Percentiles rank a stretch among this genome's conserved stretches.
Evolutionary conservation across 2,113 vertebrate species (phyloP).

Genomic region (Chelonoidis abingdonii): DNA sequence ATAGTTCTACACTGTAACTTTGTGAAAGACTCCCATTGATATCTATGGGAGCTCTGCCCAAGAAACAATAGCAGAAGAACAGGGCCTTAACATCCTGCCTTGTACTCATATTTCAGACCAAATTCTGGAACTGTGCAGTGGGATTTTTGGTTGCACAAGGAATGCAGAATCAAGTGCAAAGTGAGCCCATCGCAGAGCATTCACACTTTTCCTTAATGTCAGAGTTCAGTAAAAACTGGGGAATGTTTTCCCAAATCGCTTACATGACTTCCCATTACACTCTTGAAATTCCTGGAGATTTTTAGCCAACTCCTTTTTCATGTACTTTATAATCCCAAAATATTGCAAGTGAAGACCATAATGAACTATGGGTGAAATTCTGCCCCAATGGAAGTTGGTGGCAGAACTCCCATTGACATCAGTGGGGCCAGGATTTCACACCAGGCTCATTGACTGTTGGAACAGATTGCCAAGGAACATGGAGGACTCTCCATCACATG

Average conservation of each 20-base stretch:
- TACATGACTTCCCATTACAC: not conserved
- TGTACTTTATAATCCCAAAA: not conserved
- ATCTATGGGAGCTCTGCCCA: not conserved
- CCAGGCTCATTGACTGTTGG: not conserved
- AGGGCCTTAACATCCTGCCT: not conserved
- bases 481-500: not conserved
- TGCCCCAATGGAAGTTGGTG: not conserved
- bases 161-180: not conserved
- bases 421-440: not conserved
- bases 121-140: rapidly evolving
- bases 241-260: not conserved
- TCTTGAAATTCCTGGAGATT: not conserved
- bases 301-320: not conserved
- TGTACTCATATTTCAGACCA: not conserved
- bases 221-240: not conserved
- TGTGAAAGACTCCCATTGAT: not conserved
- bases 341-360: not conserved
- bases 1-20: not conserved
- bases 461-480: constrained; percentile 28
- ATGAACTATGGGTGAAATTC: not conserved
- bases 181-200: not conserved
- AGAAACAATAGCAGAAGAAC: not conserved
- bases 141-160: not conserved
- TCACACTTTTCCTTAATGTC: not conserved
- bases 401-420: not conserved